These are phyloP conservation scores for Chirona hameri DNA, from an alignment of 2,888 invertebrate species.

Conservation along the genomic window DNA sequence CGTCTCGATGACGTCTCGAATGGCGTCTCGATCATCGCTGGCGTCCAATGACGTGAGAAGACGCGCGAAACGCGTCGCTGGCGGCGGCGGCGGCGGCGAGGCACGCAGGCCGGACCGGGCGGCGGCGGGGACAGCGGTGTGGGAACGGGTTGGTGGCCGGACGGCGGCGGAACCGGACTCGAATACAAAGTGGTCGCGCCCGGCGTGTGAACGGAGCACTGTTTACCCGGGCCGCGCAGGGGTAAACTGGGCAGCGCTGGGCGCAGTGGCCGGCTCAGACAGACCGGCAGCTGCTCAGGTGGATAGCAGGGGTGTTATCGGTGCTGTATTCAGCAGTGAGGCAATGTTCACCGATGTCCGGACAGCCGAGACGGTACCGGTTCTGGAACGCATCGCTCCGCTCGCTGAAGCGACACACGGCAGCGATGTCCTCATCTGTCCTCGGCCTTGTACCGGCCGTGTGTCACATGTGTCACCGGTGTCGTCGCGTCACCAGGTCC, in stretches of 20 bases:
- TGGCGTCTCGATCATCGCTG: background rate
- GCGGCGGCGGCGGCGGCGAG: too few species aligned
- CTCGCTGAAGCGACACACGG: too few species aligned
- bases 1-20: background rate
- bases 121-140: background rate
- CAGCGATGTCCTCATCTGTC: background rate
- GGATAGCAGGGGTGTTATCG: too few species aligned
- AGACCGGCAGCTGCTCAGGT: too few species aligned
- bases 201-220: background rate
- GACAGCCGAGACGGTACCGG: too few species aligned
- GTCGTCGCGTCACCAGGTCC: background rate
- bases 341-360: too few species aligned
- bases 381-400: too few species aligned
- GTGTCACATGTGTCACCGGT: background rate
- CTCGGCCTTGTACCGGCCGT: background rate
- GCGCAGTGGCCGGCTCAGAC: background rate
- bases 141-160: background rate
- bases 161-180: background rate
- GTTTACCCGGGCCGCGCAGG: background rate
- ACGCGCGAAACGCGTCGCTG: background rate
- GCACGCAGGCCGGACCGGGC: background rate
- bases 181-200: constrained; percentile 5
- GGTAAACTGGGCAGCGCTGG: background rate
- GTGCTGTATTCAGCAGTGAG: too few species aligned
- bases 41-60: background rate